phyloP scores from a whole-genome alignment of 1,140 invertebrate species.

The Neotoxoptera formosana region DNA sequence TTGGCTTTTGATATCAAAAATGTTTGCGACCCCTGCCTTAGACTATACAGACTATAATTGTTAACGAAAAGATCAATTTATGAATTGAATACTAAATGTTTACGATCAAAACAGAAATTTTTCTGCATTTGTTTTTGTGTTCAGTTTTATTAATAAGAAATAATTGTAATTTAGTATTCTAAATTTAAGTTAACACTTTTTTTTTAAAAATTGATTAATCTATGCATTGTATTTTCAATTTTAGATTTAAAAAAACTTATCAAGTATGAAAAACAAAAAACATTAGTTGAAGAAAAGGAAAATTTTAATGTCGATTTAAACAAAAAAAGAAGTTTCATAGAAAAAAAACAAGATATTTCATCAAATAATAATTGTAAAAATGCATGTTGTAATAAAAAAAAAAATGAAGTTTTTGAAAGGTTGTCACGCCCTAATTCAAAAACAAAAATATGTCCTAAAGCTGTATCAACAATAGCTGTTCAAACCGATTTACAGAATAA shows the following conservation, averaged over 20 bases:
- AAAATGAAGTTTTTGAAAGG: constrained; percentile 42
- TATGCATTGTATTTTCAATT: background rate
- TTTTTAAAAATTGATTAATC: background rate
- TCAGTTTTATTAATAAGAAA: background rate
- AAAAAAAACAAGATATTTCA: background rate
- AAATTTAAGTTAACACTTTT: background rate
- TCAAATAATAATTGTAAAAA: background rate
- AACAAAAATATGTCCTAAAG: constrained; percentile 36
- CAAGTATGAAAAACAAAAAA: constrained; percentile 37
- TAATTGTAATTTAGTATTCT: background rate
- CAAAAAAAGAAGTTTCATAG: background rate
- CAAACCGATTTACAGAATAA: constrained; percentile 23
- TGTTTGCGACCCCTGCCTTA: too few species aligned
- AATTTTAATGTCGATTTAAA: background rate
- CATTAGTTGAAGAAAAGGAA: background rate
- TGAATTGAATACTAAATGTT: background rate
- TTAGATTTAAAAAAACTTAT: constrained; percentile 54
- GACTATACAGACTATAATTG: background rate
- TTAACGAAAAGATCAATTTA: background rate
- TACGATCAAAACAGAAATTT: background rate
- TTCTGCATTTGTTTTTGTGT: background rate
- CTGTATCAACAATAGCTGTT: constrained; percentile 14
- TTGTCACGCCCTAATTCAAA: constrained; percentile 23
- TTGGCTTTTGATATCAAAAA: too few species aligned
- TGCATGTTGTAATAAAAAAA: background rate